phyloP scores from a whole-genome alignment of 2,888 invertebrate species.

The Agonopterix alstromeriana region DNA sequence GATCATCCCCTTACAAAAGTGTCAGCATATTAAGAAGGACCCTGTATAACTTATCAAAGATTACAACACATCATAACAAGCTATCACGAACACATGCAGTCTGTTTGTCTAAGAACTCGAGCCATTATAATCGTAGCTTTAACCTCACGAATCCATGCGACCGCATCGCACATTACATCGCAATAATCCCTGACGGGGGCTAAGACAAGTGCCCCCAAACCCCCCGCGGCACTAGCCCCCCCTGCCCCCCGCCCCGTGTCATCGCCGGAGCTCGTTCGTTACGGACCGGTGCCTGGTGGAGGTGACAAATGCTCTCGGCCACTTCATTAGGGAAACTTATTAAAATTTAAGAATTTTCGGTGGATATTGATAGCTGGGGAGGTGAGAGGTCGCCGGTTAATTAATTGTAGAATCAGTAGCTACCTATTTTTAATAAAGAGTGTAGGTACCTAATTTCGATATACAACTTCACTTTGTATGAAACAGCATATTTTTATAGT shows the following conservation, averaged over 20 bases:
- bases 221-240: not conserved
- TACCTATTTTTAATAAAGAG: too few relatives aligned
- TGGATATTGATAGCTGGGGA: not conserved
- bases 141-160: not conserved
- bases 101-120: too few relatives aligned
- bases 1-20: too few relatives aligned
- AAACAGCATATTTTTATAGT: too few relatives aligned
- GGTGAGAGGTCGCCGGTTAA: not conserved
- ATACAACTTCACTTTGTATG: too few relatives aligned
- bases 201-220: not conserved
- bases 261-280: conserved; percentile 34
- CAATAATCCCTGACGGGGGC: conserved; percentile 2
- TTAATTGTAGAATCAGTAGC: too few relatives aligned
- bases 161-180: conserved; percentile 2
- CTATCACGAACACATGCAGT: too few relatives aligned
- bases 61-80: too few relatives aligned
- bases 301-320: conserved; percentile 50
- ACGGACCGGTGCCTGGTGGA: conserved; percentile 48
- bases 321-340: conserved; percentile 37
- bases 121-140: too few relatives aligned
- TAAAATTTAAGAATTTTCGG: conserved; percentile 16
- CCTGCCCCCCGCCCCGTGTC: not conserved
- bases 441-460: too few relatives aligned
- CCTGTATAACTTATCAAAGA: too few relatives aligned
- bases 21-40: too few relatives aligned